Evolutionary conservation across 92 coral and sea anemone genomes (phyloP), one percentile per base, ranked within the genome.

Genomic region (Scolanthus callimorphus): DNA sequence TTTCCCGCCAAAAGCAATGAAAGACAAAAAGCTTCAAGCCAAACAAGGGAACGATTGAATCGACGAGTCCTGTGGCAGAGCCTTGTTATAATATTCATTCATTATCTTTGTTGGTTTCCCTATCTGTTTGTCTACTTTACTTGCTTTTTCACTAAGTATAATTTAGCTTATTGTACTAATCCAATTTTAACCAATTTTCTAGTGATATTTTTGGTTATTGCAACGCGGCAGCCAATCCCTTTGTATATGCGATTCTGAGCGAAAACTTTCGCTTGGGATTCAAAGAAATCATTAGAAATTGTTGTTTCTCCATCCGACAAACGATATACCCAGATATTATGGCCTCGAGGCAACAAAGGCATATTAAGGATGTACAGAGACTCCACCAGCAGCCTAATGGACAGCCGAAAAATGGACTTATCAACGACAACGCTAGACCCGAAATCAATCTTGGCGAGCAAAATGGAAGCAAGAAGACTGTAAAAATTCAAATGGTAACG

Each of bases 11-110:
- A 27, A n/a, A 21, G 34, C 11, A 17, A 17, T 2, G n/a, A n/a
- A n/a, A n/a, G n/a, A n/a, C n/a, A n/a, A n/a, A 2, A 27, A 21
- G 22, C 31, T 10, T 24, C 57, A 8, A 11, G 28, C n/a, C 19
- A 12, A 1, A 20, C 41, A 23, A 17, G 60, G 13, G 25, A 51
- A 25, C 51, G 43, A 24, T 34, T 65, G 49, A 65, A 65, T 26
- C 61, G 72, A 2, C 60, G 72, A 11, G 72, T 65, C 17, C 72
- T 65, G 12, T 65, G 60, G 15, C 72, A 65, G 20, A 65, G 72
- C 24, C 17, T 53, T 9, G 25, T 39, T 22, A 65, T 65, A 3
- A 53, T 65, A 15, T 51, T 51, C 17, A 61, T 65, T 1, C 72
- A 65, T 24, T 65, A 65, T 31, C 20, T 65, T 52, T 65, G 72